These are phyloP conservation scores for Sinelater perroti DNA, from an alignment of 2,888 invertebrate species.

Conservation along the genomic window DNA sequence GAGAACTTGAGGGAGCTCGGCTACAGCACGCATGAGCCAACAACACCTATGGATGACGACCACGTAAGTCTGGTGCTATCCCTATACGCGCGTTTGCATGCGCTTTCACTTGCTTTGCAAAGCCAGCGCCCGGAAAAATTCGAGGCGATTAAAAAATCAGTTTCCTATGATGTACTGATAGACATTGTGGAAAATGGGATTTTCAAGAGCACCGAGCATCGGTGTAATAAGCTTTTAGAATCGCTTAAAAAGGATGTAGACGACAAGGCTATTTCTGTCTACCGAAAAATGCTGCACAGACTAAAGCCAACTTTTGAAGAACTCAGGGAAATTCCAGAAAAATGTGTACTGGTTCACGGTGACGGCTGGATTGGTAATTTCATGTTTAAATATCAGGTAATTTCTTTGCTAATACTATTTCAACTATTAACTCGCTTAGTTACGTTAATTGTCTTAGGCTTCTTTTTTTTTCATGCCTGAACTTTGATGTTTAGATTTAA, in stretches of 20 bases:
- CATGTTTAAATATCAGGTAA: neutral
- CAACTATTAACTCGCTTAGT: too few species aligned
- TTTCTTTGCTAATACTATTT: neutral
- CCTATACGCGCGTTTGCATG: constrained; percentile 46
- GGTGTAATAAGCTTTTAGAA: neutral
- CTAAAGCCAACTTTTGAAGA: neutral
- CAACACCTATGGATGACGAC: constrained; percentile 43
- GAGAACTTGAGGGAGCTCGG: constrained; percentile 45
- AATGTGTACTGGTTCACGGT: neutral
- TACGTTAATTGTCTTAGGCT: too few species aligned
- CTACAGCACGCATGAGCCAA: constrained; percentile 41
- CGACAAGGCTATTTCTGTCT: neutral
- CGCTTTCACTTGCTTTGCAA: constrained; percentile 46
- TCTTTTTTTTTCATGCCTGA: too few species aligned
- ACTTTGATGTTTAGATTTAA: too few species aligned
- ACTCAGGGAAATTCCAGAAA: neutral
- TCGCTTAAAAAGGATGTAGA: neutral
- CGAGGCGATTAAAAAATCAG: constrained; percentile 31
- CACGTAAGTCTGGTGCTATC: constrained; percentile 47
- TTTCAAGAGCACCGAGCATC: neutral
- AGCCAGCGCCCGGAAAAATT: constrained; percentile 40
- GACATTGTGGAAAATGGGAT: neutral
- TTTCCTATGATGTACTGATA: constrained; percentile 1
- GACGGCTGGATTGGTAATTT: neutral
- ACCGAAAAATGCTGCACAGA: neutral